phyloP scores from a whole-genome alignment of 2,797 vertebrate genomes.

The Lutjanus campechanus region DNA sequence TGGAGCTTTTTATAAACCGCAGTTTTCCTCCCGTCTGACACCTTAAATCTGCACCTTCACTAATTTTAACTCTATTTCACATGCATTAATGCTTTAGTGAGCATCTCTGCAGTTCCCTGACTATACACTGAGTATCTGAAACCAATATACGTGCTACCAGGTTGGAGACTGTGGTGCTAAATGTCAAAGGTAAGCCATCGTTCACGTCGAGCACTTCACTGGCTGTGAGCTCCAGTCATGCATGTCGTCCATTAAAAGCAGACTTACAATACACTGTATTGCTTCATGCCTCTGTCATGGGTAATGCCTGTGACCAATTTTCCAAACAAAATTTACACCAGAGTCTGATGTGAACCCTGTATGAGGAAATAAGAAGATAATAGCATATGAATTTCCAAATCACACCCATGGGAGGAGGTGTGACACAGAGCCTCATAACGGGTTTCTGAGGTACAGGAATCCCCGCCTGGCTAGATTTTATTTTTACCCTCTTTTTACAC shows the following conservation, averaged over 20 bases:
- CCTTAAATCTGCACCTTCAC: conserved; percentile 21
- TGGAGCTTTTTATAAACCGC: conserved; percentile 25
- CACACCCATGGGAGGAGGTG: conserved; percentile 5
- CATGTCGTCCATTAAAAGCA: conserved; percentile 69
- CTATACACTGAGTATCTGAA: conserved; percentile 46
- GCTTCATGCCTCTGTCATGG: conserved; percentile 40
- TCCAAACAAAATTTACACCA: conserved; percentile 35
- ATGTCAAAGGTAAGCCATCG: conserved; percentile 69
- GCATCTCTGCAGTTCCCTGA: conserved; percentile 51
- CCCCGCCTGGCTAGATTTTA: background rate
- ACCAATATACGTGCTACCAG: conserved; percentile 27
- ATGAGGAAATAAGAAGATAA: conserved; percentile 44
- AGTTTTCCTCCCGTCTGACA: conserved; percentile 14
- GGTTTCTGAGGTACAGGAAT: conserved; percentile 15
- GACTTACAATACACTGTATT: conserved; percentile 30
- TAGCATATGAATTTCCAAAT: conserved; percentile 30
- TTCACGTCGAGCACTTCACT: conserved; percentile 42
- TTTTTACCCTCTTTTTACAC: background rate
- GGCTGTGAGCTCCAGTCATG: conserved; percentile 54
- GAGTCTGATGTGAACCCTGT: conserved; percentile 18
- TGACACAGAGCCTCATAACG: background rate
- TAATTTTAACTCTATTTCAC: conserved; percentile 47
- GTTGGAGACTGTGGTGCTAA: conserved; percentile 51
- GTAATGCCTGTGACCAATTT: conserved; percentile 39
- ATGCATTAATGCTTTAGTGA: conserved; percentile 62